Conservation (phyloP, 2,113 vertebrate species). For the Dicerorhinus sumatrensis region DNA sequence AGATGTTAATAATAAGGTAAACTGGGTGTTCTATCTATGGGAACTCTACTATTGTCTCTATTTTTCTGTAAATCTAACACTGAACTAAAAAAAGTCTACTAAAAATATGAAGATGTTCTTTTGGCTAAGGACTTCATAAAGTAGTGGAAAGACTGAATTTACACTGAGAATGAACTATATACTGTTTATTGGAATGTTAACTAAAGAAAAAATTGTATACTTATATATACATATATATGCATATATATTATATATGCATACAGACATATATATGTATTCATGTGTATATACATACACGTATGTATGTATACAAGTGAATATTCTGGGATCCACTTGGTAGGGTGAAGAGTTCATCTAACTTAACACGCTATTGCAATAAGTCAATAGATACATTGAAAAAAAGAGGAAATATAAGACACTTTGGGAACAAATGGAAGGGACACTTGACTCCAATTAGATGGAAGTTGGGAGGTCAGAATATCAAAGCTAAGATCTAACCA, state of each 20-base stretch:
- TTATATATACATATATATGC: background rate
- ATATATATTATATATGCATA: background rate
- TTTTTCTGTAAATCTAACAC: conserved; percentile 17
- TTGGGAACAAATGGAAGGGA: background rate
- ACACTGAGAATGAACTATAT: background rate
- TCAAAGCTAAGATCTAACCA: background rate
- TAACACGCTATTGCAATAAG: background rate
- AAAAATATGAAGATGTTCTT: background rate
- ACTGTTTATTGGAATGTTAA: background rate
- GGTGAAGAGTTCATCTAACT: background rate
- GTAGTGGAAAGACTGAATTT: background rate
- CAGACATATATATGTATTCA: background rate
- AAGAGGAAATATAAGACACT: background rate
- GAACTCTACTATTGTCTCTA: background rate
- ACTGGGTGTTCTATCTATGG: background rate
- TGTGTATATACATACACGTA: background rate
- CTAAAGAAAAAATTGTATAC: background rate
- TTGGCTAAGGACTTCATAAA: background rate
- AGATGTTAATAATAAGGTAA: background rate
- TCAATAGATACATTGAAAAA: background rate
- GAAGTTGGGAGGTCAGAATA: background rate
- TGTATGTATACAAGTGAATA: background rate
- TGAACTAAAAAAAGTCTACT: background rate
- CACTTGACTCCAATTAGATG: background rate
- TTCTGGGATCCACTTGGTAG: background rate